phyloP scores from a whole-genome alignment of 2,113 vertebrate genomes.

The Polyodon spathula region DNA sequence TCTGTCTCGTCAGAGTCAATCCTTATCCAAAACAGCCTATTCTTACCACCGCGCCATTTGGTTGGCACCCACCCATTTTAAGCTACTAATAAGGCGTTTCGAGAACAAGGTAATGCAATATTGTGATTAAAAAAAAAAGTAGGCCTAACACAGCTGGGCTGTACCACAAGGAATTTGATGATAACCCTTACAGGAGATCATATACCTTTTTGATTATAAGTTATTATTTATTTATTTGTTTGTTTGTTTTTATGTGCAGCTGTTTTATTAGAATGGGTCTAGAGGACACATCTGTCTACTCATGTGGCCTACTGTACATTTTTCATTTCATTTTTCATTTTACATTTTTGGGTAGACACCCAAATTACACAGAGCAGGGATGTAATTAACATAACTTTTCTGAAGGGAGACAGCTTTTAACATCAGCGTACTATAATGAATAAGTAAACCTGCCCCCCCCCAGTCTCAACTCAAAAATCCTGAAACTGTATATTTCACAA shows the following conservation, averaged over 20 bases:
- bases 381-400: no score
- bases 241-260: conserved; percentile 20
- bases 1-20: not conserved
- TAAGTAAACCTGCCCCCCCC: no score
- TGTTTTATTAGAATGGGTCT: conserved; percentile 15
- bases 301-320: not conserved
- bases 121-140: conserved; percentile 4
- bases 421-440: no score
- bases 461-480: no score
- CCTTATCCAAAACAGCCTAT: not conserved
- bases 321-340: no score
- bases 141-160: conserved; percentile 25
- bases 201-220: conserved; percentile 25
- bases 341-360: no score
- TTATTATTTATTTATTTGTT: no score
- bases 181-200: conserved; percentile 27
- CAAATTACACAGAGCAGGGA: no score
- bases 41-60: not conserved
- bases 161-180: conserved; percentile 32
- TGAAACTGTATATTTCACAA: no score
- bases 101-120: not conserved
- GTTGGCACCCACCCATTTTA: not conserved
- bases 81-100: not conserved
- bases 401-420: no score
- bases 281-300: conserved; percentile 20